Conservation (phyloP, 2,797 vertebrate species). For the Hephaestus fuliginosus region DNA sequence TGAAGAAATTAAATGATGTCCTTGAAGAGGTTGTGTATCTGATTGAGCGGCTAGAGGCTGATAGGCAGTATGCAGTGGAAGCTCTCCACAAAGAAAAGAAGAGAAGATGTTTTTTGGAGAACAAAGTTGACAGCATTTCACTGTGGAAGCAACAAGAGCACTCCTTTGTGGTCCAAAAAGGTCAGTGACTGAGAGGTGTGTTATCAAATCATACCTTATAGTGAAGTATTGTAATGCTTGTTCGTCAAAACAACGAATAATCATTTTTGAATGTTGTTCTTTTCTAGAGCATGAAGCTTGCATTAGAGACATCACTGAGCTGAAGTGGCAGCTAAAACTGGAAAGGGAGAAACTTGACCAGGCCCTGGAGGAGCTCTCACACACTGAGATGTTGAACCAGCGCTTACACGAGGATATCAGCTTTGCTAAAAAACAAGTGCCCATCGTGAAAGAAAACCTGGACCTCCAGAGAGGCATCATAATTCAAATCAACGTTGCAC, state of each 20-base stretch:
- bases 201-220: conserved; percentile 1
- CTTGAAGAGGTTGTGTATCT: conserved; percentile 87
- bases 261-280: conserved; percentile 12
- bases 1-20: conserved; percentile 86
- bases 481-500: conserved; percentile 51
- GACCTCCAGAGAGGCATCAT: conserved; percentile 56
- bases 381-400: conserved; percentile 72
- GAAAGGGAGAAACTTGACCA: conserved; percentile 66
- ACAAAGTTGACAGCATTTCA: conserved; percentile 83
- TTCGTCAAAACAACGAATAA: conserved; percentile 18
- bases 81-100: conserved; percentile 85
- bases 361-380: conserved; percentile 66
- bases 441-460: conserved; percentile 80
- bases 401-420: conserved; percentile 76
- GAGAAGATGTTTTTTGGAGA: conserved; percentile 76
- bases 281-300: conserved; percentile 74
- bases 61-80: conserved; percentile 87
- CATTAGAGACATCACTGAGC: conserved; percentile 79
- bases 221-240: conserved; percentile 19
- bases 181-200: conserved; percentile 67
- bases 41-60: conserved; percentile 89
- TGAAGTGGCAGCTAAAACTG: conserved; percentile 79
- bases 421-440: conserved; percentile 82
- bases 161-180: conserved; percentile 85
- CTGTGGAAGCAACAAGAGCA: conserved; percentile 88